Conservation (phyloP, 2,797 vertebrate species). For the Falco rusticolus region DNA sequence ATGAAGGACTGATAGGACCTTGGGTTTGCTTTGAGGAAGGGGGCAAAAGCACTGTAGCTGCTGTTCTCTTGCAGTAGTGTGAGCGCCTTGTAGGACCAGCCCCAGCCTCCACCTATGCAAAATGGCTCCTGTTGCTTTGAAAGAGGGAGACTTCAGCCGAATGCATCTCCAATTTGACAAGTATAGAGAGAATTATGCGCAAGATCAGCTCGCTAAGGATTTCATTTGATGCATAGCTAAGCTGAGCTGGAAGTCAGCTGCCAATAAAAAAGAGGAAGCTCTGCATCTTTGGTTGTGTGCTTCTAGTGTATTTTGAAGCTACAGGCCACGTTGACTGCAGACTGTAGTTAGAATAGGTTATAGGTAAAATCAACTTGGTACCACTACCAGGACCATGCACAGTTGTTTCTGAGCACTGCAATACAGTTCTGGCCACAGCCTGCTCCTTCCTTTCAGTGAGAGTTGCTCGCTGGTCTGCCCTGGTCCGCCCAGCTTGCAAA, state of each 20-base stretch:
- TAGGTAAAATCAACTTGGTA: neutral
- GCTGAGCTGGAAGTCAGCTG: neutral
- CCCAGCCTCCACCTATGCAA: neutral
- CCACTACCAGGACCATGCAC: neutral
- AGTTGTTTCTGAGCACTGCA: conserved; percentile 3
- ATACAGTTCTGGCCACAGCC: neutral
- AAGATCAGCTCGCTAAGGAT: neutral
- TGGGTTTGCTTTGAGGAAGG: neutral
- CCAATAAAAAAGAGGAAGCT: neutral
- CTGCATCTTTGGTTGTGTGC: neutral
- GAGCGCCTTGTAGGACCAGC: neutral
- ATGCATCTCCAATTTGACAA: neutral
- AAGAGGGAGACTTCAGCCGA: neutral
- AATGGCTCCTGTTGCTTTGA: conserved; percentile 18
- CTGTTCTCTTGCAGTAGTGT: neutral
- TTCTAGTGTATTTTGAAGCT: neutral
- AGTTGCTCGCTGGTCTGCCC: conserved; percentile 1
- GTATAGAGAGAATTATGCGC: neutral
- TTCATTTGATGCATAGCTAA: neutral
- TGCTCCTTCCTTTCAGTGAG: neutral
- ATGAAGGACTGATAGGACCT: neutral
- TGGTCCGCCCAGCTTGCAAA: conserved; percentile 36
- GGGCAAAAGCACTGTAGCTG: neutral
- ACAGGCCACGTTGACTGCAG: neutral
- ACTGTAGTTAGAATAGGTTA: neutral